Base-by-base conservation (phyloP, 2,888 invertebrate genomes). In the Synanthedon vespiformis region DNA sequence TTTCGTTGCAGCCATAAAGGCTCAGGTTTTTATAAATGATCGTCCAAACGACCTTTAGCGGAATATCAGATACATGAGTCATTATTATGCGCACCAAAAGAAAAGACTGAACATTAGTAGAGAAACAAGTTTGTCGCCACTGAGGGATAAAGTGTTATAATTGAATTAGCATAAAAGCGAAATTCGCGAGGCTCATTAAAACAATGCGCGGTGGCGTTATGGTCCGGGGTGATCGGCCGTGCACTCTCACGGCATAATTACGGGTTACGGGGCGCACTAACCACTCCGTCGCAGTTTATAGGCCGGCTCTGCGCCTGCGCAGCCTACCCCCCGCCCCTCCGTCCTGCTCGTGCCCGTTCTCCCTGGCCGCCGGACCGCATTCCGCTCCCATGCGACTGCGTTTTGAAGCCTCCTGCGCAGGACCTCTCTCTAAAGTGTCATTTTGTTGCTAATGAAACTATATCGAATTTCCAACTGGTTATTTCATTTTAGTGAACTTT, bases 331-430 rank as follows among this genome's bases (percentile, higher is more conserved):
- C 51, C 60, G 41, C 57, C 55, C 50, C 57, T n/a, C 47, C 22
- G 5, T 22, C 22, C 55, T 50, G 50, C 53, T 48, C 51, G 51
- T 51, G 50, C 52, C 53, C 50, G 41, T 48, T 44, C 54, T 59
- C 61, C 59, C 61, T 63, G 68, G 72, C 67, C 67, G 77, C 74
- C 74, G 80, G 77, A 86, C 86, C 82, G 81, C 86, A 87, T 87
- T 87, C 86, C 86, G 76, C 86, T 87, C 86, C 86, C 86, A 87
- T 82, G 82, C 84, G 83, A 80, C 84, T 76, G 77, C 76, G 70
- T 76, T 74, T 77, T 74, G 74, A 70, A 72, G 72, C 74, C 73
- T 77, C 75, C 69, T 40, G 40, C 44, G 44, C 77, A 74, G 80
- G 77, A 78, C 72, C 74, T 77, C 75, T 81, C 78, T 81, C 78